These are phyloP conservation scores for Mastomys coucha DNA, from an alignment of 2,113 vertebrate genomes.

Conservation along the genomic window DNA sequence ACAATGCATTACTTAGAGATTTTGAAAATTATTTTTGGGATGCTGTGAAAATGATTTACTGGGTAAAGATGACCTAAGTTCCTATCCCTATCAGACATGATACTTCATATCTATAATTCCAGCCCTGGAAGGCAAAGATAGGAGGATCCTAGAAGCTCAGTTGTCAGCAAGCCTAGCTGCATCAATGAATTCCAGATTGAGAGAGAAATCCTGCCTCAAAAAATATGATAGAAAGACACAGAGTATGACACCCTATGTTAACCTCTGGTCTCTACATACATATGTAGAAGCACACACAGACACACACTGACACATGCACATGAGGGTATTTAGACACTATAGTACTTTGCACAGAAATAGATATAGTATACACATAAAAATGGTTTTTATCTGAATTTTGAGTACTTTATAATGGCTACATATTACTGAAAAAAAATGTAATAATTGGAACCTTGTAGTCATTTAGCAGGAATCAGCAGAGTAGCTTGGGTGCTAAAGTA, in stretches of 20 bases:
- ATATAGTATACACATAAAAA: neutral
- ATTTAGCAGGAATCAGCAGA: conserved; percentile 17
- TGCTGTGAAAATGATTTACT: neutral
- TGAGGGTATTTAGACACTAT: neutral
- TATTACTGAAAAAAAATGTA: neutral
- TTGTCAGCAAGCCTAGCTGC: neutral
- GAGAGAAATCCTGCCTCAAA: neutral
- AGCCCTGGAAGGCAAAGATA: neutral
- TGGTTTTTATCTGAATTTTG: neutral
- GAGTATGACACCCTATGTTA: neutral
- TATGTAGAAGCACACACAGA: neutral
- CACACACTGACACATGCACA: neutral
- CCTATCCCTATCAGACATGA: neutral
- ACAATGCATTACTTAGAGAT: neutral
- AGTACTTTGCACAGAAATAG: neutral
- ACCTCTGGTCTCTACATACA: neutral
- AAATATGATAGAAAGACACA: neutral
- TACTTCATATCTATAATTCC: neutral
- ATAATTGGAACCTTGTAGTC: neutral
- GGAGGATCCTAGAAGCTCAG: neutral
- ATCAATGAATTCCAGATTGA: neutral
- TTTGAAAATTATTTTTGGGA: neutral
- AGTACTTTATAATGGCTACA: neutral
- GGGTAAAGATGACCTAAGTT: neutral
- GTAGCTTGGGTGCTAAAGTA: neutral